These are phyloP conservation scores for Archegozetes longisetosus DNA, from an alignment of 1,140 invertebrate species.

Conservation along the genomic window DNA sequence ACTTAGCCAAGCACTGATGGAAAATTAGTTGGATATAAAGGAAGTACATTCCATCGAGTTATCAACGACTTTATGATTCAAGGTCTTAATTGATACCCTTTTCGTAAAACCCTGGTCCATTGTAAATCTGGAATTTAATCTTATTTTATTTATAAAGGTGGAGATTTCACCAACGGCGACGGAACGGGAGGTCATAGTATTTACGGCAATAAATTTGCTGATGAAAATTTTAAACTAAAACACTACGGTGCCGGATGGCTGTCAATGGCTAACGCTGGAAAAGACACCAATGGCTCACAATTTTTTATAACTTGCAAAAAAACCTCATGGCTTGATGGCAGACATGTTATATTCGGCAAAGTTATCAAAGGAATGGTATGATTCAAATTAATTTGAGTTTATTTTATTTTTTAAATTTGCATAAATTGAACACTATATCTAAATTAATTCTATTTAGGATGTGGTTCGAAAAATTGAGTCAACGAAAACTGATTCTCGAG, in stretches of 20 bases:
- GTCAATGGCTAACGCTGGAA: constrained; percentile 87
- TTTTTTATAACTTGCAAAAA: constrained; percentile 89
- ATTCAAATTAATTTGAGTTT: constrained; percentile 11
- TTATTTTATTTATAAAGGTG: too few relatives aligned
- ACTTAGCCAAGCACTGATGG: constrained; percentile 32
- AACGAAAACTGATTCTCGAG: constrained; percentile 27
- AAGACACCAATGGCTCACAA: constrained; percentile 92
- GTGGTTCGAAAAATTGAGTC: constrained; percentile 37
- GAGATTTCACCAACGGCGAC: constrained; percentile 87
- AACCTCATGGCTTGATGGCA: constrained; percentile 84
- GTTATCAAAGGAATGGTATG: constrained; percentile 67
- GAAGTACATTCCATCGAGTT: constrained; percentile 60
- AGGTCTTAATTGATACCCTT: constrained; percentile 27
- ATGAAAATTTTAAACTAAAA: constrained; percentile 83
- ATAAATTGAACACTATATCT: not conserved
- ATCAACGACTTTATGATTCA: constrained; percentile 80
- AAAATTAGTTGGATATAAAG: constrained; percentile 37
- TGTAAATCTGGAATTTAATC: too few relatives aligned
- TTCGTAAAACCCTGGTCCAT: not conserved
- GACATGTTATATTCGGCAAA: constrained; percentile 42
- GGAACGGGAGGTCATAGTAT: constrained; percentile 61
- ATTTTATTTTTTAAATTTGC: constrained; percentile 3
- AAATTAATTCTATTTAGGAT: constrained; percentile 32
- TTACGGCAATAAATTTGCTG: constrained; percentile 76
- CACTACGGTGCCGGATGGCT: constrained; percentile 70